Evolutionary conservation across 2,888 invertebrate genomes (phyloP), one percentile per base, ranked within the genome.

Genomic region (Plagodis pulveraria): DNA sequence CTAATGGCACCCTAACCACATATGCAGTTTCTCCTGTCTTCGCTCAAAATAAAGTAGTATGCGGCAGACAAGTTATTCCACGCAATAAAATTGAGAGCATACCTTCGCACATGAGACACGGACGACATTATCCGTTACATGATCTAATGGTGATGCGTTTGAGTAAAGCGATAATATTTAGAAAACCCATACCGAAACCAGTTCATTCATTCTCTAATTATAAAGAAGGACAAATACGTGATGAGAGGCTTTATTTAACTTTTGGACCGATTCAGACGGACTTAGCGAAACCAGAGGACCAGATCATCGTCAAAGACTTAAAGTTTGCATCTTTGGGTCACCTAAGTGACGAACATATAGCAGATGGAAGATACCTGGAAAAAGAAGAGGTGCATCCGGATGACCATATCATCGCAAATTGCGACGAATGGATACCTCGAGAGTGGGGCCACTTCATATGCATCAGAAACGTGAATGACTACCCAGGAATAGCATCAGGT

Each of bases 401-500:
- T 40, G 40, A 40, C 5, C 8, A 40, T 8, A 10, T 40, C 5
- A 7, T 40, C 40, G 10, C 40, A 0, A 40, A 52, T 8, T 63
- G 63, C 46, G 60, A 60, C 0, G 43, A 32, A 7, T 63, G 63
- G 63, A 11, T 60, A 4, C 60, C 54, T 48, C 47, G 61, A 61
- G 66, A 67, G 62, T 63, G 63, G 63, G 63, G 63, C 0, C 8
- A 12, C 6, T 65, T 65, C 34, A 56, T 57, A 34, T 62, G 62
- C 46, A 40, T 65, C 11, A n/a, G 43, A 0, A 61, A 61, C 11
- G 6, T 47, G 2, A 8, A 12, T 9, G 10, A 58, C 22, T 64
- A 53, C 38, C 38, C 42, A 12, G 55, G 50, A 7, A 10, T 63
- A 8, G 64, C 53, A 6, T 61, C 64, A 4, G 58, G 64, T 0